Evolutionary conservation across 1,140 invertebrate genomes (phyloP).

Genomic region (Drosophila grimshawi): DNA sequence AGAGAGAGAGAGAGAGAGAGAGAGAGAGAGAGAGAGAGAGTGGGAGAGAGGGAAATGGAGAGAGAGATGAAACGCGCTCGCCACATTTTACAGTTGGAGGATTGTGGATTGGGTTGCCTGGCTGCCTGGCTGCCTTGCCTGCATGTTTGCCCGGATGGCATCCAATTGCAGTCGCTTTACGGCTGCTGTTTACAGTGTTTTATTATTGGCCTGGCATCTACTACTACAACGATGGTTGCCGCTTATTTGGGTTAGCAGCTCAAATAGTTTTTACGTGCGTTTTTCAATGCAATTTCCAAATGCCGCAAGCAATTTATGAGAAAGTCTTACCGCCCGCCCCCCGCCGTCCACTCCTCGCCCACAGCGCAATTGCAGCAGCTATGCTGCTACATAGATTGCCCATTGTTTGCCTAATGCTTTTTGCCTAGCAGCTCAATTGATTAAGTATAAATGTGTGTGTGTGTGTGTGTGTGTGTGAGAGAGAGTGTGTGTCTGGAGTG

Average conservation of each 20-base stretch:
- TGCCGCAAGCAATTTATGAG: slow-evolving; percentile 71
- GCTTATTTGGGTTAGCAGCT: slow-evolving; percentile 79
- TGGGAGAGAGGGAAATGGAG: too few relatives aligned
- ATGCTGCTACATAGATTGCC: slow-evolving; percentile 1
- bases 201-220: slow-evolving; percentile 29
- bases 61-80: background rate
- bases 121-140: background rate
- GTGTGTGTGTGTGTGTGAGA: slow-evolving; percentile 19
- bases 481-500: slow-evolving; percentile 32
- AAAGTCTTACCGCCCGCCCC: slow-evolving; percentile 18
- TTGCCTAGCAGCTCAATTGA: slow-evolving; percentile 72
- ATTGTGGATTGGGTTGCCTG: slow-evolving; percentile 20
- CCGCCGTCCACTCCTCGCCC: background rate
- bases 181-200: slow-evolving; percentile 41
- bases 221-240: slow-evolving; percentile 23
- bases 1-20: background rate
- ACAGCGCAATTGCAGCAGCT: slow-evolving; percentile 12
- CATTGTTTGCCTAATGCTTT: slow-evolving; percentile 71
- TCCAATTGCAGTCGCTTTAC: slow-evolving; percentile 39
- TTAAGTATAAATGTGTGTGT: slow-evolving; percentile 45
- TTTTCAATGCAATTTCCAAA: slow-evolving; percentile 72
- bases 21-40: background rate
- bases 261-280: slow-evolving; percentile 79
- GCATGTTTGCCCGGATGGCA: slow-evolving; percentile 4
- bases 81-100: slow-evolving; percentile 33